Evolutionary conservation across 2,113 vertebrate genomes (phyloP), one percentile per base, ranked within the genome.

Genomic region (Plectropomus leopardus): DNA sequence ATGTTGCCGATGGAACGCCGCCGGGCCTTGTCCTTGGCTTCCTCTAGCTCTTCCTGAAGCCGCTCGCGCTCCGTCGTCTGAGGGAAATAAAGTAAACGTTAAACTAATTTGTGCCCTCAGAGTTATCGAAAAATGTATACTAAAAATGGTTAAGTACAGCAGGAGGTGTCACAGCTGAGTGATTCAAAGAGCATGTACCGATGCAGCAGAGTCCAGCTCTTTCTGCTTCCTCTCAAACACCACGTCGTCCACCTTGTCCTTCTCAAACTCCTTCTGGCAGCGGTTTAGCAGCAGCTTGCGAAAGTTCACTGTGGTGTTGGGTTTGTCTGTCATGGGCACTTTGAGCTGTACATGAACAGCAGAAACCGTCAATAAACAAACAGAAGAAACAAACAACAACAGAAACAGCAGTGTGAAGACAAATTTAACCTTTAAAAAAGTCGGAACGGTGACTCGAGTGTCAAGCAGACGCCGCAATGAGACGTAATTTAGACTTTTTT

Each of bases 211-310:
- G 86, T 99, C 98, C 0, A 99, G 95, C 86, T 99, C 98, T 70
- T 97, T 98, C 93, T 99, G 98, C 90, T 98, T 99, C 94, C 96
- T 98, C 91, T 99, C 98, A 76, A 99, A 98, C 89, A 97, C 97
- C 3, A 97, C 97, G 0, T 99, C 98, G 0, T 99, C 97, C 67
- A 97, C 97, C 92, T 99, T 99, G 95, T 99, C 98, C 89, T 97
- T 97, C 83, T 99, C 98, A 89, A 99, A 99, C 76, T 99, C 98
- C 82, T 98, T 99, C 95, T 99, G 98, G 93, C 98, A 99, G 65
- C 98, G 98, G 87, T 99, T 99, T 79, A 99, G 93, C 47, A 99
- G 95, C 90, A 99, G 85, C 88, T 99, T 99, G 84, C 98, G 97
- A 93, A 99, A 99, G 88, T 99, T 99, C 28, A 99, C 98, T 0